These are phyloP conservation scores for Rhombomys opimus DNA, from an alignment of 2,113 vertebrate genomes.

Conservation along the genomic window DNA sequence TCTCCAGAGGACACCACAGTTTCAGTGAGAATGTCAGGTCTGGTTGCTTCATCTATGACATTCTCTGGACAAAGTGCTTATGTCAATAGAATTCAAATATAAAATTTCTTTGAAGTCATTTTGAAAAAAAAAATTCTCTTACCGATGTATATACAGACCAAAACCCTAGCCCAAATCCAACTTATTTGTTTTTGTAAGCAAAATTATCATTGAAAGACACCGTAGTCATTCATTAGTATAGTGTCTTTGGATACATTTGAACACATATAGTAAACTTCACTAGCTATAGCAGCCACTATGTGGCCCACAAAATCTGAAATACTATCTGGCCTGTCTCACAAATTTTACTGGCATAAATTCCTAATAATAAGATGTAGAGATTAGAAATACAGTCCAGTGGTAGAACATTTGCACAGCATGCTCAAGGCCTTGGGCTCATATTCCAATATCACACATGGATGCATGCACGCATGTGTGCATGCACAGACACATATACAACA, in stretches of 20 bases:
- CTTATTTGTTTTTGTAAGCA: conserved; percentile 15
- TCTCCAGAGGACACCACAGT: not conserved
- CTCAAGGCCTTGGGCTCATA: not conserved
- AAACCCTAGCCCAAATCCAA: not conserved
- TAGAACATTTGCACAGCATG: not conserved
- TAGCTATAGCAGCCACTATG: not conserved
- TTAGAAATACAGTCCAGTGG: not conserved
- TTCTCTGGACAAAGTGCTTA: not conserved
- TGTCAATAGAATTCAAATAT: conserved; percentile 30
- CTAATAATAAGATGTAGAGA: not conserved
- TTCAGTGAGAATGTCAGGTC: not conserved
- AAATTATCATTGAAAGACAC: conserved; percentile 4
- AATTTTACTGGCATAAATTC: not conserved
- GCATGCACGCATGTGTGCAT: not conserved
- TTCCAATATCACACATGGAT: not conserved
- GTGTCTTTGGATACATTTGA: not conserved
- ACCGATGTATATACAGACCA: not conserved
- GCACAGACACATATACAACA: not conserved
- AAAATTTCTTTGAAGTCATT: conserved; percentile 16
- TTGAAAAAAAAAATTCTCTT: conserved; percentile 27
- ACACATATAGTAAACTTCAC: not conserved
- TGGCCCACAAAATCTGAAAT: not conserved
- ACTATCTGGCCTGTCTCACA: not conserved
- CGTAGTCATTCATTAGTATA: not conserved
- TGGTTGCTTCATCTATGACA: not conserved